Evolutionary conservation across 1,140 invertebrate genomes (phyloP), one percentile per base, ranked within the genome.

Genomic region (Drosophila bocki): DNA sequence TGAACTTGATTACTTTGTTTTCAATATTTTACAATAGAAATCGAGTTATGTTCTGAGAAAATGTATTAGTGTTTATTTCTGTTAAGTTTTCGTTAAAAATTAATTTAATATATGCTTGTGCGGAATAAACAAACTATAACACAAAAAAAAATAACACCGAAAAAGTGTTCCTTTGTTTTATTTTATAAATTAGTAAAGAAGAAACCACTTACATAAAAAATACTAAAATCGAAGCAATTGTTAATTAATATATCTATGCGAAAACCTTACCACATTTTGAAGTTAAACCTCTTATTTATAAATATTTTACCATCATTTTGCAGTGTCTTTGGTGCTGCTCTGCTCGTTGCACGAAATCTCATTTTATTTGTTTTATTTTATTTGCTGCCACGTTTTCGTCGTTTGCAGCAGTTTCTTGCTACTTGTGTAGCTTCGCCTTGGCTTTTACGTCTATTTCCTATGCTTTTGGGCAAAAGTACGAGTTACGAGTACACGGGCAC

Each of bases 321-420:
- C 12, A 42, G 63, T 70, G 63, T 22, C 26, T 22, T 11, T 41
- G 26, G 19, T 44, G 39, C 74, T 65, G 37, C 44, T 47, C 41
- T 17, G 39, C 45, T 53, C 69, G 70, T 62, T 59, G 63, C 85
- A 88, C 81, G 75, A 88, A 88, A 90, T 90, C 85, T 88, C 85
- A 88, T 88, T 88, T 85, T 90, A 90, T 88, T 90, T 88, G 78
- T 90, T 88, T 88, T 88, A 88, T 88, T 88, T 88, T 88, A 88
- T 88, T 88, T 90, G 84, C 77, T 80, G 71, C 72, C 82, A 85
- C 83, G 85, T 78, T 77, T 71, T 87, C 79, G 57, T 80, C 65
- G 65, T 70, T 69, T 86, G 61, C 74, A 74, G 60, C 74, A 58
- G 67, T 51, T 67, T 58, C 65, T 58, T 69, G 62, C 54, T 75